Evolutionary conservation across 1,140 invertebrate genomes (phyloP).

Genomic region (Euwallacea similis): DNA sequence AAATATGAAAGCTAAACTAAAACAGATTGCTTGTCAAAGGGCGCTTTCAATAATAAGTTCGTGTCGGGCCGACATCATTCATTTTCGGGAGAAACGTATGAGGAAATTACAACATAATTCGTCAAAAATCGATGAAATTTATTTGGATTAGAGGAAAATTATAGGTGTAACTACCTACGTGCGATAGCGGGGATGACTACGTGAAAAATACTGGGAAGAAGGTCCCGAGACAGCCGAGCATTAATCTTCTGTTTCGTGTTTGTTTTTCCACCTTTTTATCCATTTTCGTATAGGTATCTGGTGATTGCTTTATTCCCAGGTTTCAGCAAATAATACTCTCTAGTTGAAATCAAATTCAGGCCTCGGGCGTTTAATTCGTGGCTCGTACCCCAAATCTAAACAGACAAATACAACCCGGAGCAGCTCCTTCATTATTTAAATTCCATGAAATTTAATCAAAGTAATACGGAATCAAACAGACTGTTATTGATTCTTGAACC

Average conservation of each 20-base stretch:
- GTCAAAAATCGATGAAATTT: constrained; percentile 47
- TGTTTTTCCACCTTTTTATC: constrained; percentile 30
- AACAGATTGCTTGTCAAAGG: constrained; percentile 53
- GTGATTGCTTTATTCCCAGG: constrained; percentile 12
- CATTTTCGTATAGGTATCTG: constrained; percentile 12
- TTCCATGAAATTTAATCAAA: constrained; percentile 32
- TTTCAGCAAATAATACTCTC: too few species aligned
- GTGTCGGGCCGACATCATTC: constrained; percentile 52
- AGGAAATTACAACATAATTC: constrained; percentile 51
- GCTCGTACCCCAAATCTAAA: not conserved
- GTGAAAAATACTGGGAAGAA: constrained; percentile 33
- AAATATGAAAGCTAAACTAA: constrained; percentile 46
- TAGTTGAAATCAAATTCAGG: too few species aligned
- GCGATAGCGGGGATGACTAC: constrained; percentile 4
- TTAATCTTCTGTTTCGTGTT: constrained; percentile 37
- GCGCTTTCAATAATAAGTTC: constrained; percentile 54
- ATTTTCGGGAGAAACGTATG: constrained; percentile 48
- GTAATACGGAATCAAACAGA: constrained; percentile 31
- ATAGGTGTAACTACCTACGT: constrained; percentile 44
- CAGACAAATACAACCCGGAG: constrained; percentile 11
- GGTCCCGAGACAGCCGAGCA: constrained; percentile 24
- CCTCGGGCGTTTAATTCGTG: not conserved
- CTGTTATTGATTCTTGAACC: constrained; percentile 34
- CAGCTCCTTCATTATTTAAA: constrained; percentile 24
- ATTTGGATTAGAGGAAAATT: constrained; percentile 47